Evolutionary conservation across 1,140 invertebrate genomes (phyloP), one percentile per base, ranked within the genome.

Genomic region (Aphaenogaster rudis): DNA sequence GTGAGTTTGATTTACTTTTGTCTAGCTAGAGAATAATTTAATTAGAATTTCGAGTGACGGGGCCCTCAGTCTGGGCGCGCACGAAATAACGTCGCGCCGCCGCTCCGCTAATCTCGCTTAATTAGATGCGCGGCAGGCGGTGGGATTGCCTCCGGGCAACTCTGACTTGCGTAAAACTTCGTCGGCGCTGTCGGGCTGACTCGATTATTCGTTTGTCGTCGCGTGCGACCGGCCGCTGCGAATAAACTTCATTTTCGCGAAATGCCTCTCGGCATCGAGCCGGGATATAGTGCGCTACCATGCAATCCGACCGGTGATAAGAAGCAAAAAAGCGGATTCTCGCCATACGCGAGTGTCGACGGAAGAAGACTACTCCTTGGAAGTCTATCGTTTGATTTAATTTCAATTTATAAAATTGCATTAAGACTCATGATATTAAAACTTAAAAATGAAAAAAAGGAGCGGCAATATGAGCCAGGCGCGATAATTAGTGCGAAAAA

Each of bases 81-180:
- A 57, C 82, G 28, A 64, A 86, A 54, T 33, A 28, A 52, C 48
- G 52, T 66, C 45, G 36, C 48, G 57, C 45, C 48, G 11, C 9
- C 63, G 54, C 61, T 76, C 11, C 63, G 21, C 48, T 79, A 67
- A 57, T 79, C 76, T 74, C 77, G 33, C 28, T 59, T 89, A 90
- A 90, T 90, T 90, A 90, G 77, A 82, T 50, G 48, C 28, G 67
- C 11, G 76, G 28, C 50, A 71, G 74, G 72, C 71, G 7, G 39
- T 8, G 61, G 57, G 45, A 82, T 77, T 74, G 67, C 80, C 77
- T 74, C 42, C 63, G 80, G 42, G 45, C n/a, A 89, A 84, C 50
- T 89, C 77, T 36, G 52, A 61, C 71, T 69, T 87, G 57, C 54
- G 88, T 80, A 42, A 69, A 89, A 87, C 85, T 90, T 89, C 15